phyloP scores from a whole-genome alignment of 2,797 vertebrate genomes.

The Acanthiza pusilla region DNA sequence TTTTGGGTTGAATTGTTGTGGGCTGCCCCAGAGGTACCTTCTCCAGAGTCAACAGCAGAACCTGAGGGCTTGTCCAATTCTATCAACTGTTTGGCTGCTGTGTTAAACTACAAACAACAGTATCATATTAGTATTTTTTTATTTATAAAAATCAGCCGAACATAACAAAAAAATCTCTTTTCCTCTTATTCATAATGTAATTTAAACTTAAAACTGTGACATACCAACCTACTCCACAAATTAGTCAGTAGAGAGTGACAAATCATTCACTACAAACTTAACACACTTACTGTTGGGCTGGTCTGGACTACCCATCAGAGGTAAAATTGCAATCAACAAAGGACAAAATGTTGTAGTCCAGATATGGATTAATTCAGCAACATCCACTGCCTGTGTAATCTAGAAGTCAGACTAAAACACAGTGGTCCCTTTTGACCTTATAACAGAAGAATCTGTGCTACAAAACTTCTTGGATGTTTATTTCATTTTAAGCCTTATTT shows the following conservation, averaged over 20 bases:
- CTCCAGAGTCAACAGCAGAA: constrained; percentile 79
- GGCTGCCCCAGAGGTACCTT: constrained; percentile 81
- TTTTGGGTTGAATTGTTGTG: constrained; percentile 85
- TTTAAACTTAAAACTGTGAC: not conserved
- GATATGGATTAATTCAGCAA: not conserved
- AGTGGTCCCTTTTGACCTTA: not conserved
- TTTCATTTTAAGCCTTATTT: not conserved
- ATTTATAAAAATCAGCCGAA: not conserved
- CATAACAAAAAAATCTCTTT: not conserved
- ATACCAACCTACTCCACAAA: not conserved
- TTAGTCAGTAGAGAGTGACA: not conserved
- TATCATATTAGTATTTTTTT: not conserved
- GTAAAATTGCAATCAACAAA: not conserved
- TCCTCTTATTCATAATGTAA: not conserved
- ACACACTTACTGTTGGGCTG: not conserved
- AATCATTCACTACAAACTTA: not conserved
- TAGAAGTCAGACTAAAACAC: not conserved
- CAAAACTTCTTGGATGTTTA: not conserved
- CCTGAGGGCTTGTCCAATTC: constrained; percentile 91
- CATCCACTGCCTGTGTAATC: not conserved
- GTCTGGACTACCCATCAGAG: not conserved
- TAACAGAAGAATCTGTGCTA: not conserved
- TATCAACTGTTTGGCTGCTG: constrained; percentile 92
- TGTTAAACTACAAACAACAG: constrained; percentile 84
- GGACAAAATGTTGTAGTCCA: not conserved